Evolutionary conservation across 2,113 vertebrate genomes (phyloP), one percentile per base, ranked within the genome.

Genomic region (Toxostoma redivivum): DNA sequence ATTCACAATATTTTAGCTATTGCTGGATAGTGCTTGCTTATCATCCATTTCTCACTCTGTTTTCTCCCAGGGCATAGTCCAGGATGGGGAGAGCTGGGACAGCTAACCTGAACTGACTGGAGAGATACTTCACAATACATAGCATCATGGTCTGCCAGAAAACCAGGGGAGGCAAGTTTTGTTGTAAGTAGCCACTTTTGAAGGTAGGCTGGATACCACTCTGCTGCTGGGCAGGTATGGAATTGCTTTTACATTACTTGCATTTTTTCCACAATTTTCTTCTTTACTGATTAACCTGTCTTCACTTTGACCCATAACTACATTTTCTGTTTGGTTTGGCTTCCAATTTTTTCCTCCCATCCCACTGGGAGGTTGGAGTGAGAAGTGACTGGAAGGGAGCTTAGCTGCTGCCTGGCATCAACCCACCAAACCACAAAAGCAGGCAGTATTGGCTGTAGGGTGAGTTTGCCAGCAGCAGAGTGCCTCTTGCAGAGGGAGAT

Each of bases 1-100:
- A 15, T 0, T 12, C 61, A 10, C 1, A 10, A 3, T 33, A 7
- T 57, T 80, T 74, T 48, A 25, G 21, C 18, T 83, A 2, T 24
- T 83, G 19, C 21, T 71, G 24, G 5, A 40, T 20, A 30, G 19
- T 9, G 16, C 5, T 72, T 80, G 38, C 10, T 62, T 22, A 44
- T 67, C 1, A 2, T 25, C 8, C 44, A 3, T 30, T 54, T 67
- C 38, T 45, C 16, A 25, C 12, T 72, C 50, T 72, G 14, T 33
- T 30, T 15, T 69, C 5, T 14, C 5, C 5, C 11, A 37, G 18
- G 38, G 4, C 28, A 21, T 19, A 66, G 27, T 23, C 33, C 51
- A 54, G 35, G 27, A 13, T 58, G 7, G 11, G 5, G 2, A 74
- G 5, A 86, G 18, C 10, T 56, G 11, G 19, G 15, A 53, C 18